Evolutionary conservation across 1,140 invertebrate genomes (phyloP).

Genomic region (Drosophila santomea): DNA sequence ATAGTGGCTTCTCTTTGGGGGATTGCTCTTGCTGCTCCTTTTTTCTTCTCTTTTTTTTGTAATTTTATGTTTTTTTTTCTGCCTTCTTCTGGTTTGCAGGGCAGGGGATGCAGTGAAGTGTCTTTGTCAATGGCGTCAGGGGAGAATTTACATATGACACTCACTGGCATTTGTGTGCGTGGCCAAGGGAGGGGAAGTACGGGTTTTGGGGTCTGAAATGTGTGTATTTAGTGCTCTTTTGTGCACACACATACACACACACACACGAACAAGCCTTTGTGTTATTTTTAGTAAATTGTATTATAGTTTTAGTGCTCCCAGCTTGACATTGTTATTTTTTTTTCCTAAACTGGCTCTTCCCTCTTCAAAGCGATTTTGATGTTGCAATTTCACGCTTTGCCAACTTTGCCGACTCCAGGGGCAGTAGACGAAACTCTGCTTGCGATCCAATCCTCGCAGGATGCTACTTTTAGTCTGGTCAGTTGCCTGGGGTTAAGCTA

Average conservation of each 20-base stretch:
- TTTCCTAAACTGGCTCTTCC: slow-evolving; percentile 6
- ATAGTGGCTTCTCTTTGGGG: slow-evolving; percentile 60
- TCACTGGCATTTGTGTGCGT: slow-evolving; percentile 41
- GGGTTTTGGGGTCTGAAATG: slow-evolving; percentile 23
- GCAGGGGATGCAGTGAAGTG: slow-evolving; percentile 55
- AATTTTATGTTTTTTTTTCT: slow-evolving; percentile 20
- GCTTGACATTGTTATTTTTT: slow-evolving; percentile 48
- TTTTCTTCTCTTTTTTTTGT: not conserved
- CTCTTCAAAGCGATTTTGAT: slow-evolving; percentile 58
- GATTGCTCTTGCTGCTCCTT: slow-evolving; percentile 24
- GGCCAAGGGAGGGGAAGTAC: not conserved
- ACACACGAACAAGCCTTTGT: slow-evolving; percentile 40
- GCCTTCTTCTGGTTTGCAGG: not conserved
- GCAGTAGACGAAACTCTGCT: slow-evolving; percentile 25
- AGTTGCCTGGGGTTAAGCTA: slow-evolving; percentile 55
- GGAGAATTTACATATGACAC: slow-evolving; percentile 83
- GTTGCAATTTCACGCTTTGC: slow-evolving; percentile 80
- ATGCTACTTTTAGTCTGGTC: slow-evolving; percentile 23
- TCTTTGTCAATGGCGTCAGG: slow-evolving; percentile 79
- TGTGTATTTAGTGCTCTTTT: slow-evolving; percentile 70
- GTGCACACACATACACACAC: slow-evolving; percentile 43
- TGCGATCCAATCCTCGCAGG: slow-evolving; percentile 8
- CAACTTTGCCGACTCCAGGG: slow-evolving; percentile 70
- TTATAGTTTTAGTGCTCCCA: slow-evolving; percentile 78
- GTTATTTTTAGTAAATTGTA: slow-evolving; percentile 82